Conservation (phyloP, 1,140 invertebrate genomes). For the Drosophila bocki region DNA sequence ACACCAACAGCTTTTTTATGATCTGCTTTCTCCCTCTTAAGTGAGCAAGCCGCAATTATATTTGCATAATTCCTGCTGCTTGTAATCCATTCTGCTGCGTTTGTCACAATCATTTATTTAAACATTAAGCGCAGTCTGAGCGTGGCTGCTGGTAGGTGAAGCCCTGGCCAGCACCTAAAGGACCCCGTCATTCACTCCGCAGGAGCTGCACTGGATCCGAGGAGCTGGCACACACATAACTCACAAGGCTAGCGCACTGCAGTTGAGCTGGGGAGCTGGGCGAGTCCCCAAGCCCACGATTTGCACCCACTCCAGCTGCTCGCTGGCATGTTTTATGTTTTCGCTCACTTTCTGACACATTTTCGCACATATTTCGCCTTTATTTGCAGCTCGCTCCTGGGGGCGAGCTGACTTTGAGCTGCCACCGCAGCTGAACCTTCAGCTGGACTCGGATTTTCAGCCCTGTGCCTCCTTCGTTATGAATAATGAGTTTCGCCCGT, state of each 20-base stretch:
- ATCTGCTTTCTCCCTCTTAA: background rate
- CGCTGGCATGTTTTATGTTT: conserved; percentile 65
- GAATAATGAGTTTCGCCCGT: conserved; percentile 67
- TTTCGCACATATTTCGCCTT: conserved; percentile 71
- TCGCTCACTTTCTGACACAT: conserved; percentile 74
- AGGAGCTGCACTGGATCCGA: conserved; percentile 33
- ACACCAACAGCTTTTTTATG: background rate
- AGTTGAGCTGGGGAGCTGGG: conserved; percentile 8
- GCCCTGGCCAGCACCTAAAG: conserved; percentile 50
- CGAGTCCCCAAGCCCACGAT: conserved; percentile 1
- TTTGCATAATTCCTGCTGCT: conserved; percentile 45
- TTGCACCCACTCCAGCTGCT: conserved; percentile 13
- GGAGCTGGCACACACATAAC: conserved; percentile 68
- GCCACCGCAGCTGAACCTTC: conserved; percentile 12
- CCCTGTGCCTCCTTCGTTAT: conserved; percentile 51
- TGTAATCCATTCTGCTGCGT: conserved; percentile 59
- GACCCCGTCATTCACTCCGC: conserved; percentile 49
- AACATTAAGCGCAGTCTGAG: conserved; percentile 71
- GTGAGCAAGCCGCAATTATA: conserved; percentile 44
- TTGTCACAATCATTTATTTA: conserved; percentile 81
- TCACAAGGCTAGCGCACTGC: conserved; percentile 54
- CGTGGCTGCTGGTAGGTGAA: conserved; percentile 34
- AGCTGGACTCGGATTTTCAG: conserved; percentile 37
- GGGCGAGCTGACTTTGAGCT: conserved; percentile 31
- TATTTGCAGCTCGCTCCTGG: conserved; percentile 27